Base-by-base conservation (phyloP, 2,888 invertebrate genomes). In the Hemicrepidius hirtus region DNA sequence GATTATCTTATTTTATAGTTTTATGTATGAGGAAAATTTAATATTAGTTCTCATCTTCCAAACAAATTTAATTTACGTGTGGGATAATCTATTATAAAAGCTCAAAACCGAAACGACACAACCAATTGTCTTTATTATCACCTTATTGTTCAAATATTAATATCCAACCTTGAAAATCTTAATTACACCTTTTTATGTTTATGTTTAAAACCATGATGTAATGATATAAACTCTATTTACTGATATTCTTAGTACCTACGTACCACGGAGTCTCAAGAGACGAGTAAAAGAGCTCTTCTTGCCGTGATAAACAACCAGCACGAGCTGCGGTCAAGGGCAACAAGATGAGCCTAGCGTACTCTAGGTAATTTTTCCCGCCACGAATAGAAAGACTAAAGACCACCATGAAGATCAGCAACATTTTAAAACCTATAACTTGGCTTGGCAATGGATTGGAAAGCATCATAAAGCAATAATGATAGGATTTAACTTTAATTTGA, bases 251-350 rank as follows among this genome's bases (percentile, higher is more conserved):
- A 18, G 18, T 4, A n/a, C 41, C 7, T 44, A n/a, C 3, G 12
- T 21, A 53, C n/a, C 13, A 28, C 13, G 2, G 32, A 53, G 3
- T 7, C 21, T 20, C n/a, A n/a, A n/a, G n/a, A n/a, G n/a, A n/a
- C n/a, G n/a, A n/a, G n/a, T n/a, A 37, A 18, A 18, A 57, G 50
- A 50, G 21, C 50, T 50, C 35, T 44, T 41, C 49, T 44, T 41
- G 53, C 37, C 24, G 28, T 66, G 28, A 18, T 46, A 10, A 64
- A 53, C 35, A 28, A 16, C 6, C 57, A 73, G 71, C 75, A 76
- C 73, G 73, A 71, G 76, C 75, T 65, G 35, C 76, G 77, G 77
- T 77, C 77, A 77, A 77, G 77, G 77, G 73, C 71, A 73, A 18
- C 74, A 68, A 76, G 69, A 76, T 66, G 46, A 64, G 3, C 35